Base-by-base conservation (phyloP, 1,140 invertebrate species). In the Hyphantria cunea region DNA sequence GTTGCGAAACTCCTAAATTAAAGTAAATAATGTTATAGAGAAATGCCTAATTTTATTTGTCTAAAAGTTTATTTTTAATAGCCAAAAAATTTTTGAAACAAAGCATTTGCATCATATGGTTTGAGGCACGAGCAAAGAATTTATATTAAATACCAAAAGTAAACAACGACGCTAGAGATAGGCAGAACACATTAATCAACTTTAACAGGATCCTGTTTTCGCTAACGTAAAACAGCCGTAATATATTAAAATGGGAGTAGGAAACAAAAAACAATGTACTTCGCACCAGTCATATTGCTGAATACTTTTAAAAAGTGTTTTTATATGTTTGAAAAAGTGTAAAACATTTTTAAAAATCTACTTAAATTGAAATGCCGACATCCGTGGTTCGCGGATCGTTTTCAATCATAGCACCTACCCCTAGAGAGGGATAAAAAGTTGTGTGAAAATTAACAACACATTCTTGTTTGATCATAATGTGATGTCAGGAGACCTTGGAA, bases 381-480 rank as follows among this genome's bases (percentile, higher is more conserved):
- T 63, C 70, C 50, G 60, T 50, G 67, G 58, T 56, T 55, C 52
- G 45, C 63, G 62, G 67, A 61, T 68, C 72, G 74, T 67, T 54
- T 78, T 74, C 59, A 77, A 81, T 81, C 71, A 81, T 70, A 50
- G 52, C 34, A 51, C 50, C 60, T 39, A 39, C 32, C 72, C 33
- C 47, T 10, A 49, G 66, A 66, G 68, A 56, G 47, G 48, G 53
- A 64, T 68, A 69, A 75, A 78, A 75, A 76, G 47, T 66, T 61
- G 72, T 75, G 76, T 78, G 68, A 78, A 74, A 76, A 74, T 74
- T 68, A 72, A 77, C 75, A 75, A 66, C 72, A 72, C 54, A 73
- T 72, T 74, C 64, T 63, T 59, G 54, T 60, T 65, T 48, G 56
- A 17, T 34, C 17, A 5, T 25, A 3, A 56, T 34, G 17, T 58